These are phyloP conservation scores for Epinotia ramella DNA, from an alignment of 2,888 invertebrate genomes.

Conservation along the genomic window DNA sequence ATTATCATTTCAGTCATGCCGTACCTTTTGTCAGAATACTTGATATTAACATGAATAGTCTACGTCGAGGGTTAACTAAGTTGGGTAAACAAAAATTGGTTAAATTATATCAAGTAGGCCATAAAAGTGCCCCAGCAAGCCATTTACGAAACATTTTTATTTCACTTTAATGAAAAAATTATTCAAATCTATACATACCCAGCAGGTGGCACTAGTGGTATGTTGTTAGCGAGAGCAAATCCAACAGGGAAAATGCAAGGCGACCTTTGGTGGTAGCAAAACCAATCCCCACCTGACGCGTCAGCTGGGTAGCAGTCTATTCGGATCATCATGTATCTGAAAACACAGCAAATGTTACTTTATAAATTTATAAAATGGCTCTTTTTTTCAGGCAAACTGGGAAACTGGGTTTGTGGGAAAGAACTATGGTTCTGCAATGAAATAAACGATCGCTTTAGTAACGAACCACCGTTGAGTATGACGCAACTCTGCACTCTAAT, in stretches of 20 bases:
- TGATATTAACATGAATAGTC: too few relatives aligned
- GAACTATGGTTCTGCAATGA: too few relatives aligned
- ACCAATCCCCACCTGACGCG: conserved; percentile 95
- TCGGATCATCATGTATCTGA: conserved; percentile 93
- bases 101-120: background rate
- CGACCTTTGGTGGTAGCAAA: conserved; percentile 97
- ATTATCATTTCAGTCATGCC: too few relatives aligned
- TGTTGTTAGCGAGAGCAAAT: conserved; percentile 93
- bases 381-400: too few relatives aligned
- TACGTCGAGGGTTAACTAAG: too few relatives aligned
- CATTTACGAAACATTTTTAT: too few relatives aligned
- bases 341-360: background rate
- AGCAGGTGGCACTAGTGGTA: conserved; percentile 94
- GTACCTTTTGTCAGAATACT: too few relatives aligned
- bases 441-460: too few relatives aligned
- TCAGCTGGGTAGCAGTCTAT: conserved; percentile 97
- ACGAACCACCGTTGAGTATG: too few relatives aligned
- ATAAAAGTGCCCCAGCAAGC: background rate
- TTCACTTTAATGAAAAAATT: background rate
- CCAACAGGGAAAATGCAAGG: conserved; percentile 98
- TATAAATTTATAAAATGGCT: too few relatives aligned
- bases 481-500: too few relatives aligned
- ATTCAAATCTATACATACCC: conserved; percentile 59
- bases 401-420: too few relatives aligned
- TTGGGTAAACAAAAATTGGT: background rate